Evolutionary conservation across 2,113 vertebrate genomes (phyloP).

Genomic region (Halcyon malimbica): DNA sequence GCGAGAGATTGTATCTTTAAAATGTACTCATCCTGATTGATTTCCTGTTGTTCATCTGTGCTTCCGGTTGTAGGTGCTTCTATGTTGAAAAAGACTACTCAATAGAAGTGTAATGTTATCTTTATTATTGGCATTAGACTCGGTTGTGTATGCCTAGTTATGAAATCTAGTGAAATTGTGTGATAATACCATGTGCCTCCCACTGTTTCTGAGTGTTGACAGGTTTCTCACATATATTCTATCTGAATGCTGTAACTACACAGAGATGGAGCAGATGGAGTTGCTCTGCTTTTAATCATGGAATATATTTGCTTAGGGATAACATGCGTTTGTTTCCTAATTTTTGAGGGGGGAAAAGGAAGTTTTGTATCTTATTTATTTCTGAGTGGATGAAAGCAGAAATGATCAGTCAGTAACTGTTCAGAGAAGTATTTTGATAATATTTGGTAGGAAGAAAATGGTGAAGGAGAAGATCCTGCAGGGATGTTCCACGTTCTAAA

Average conservation of each 20-base stretch:
- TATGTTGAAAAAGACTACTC: not conserved
- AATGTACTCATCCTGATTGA: not conserved
- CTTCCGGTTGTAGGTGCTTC: not conserved
- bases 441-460: not conserved
- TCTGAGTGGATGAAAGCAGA: not conserved
- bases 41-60: not conserved
- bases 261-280: not conserved
- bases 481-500: not conserved
- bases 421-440: not conserved
- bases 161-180: not conserved
- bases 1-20: not conserved
- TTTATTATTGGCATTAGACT: not conserved
- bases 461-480: not conserved
- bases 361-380: not conserved
- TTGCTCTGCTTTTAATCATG: not conserved
- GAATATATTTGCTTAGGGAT: not conserved
- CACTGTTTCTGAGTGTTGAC: not conserved
- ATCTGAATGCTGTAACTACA: not conserved
- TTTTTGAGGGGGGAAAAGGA: accelerated
- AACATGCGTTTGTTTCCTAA: not conserved
- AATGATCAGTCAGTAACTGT: not conserved
- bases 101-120: not conserved
- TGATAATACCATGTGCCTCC: not conserved
- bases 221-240: not conserved
- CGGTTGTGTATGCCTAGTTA: not conserved